A percentile compares a stretch with the other conserved stretches of the same genome.
Evolutionary conservation across 2,113 vertebrate genomes (phyloP).

Genomic region (Ivindomyrus marchei): DNA sequence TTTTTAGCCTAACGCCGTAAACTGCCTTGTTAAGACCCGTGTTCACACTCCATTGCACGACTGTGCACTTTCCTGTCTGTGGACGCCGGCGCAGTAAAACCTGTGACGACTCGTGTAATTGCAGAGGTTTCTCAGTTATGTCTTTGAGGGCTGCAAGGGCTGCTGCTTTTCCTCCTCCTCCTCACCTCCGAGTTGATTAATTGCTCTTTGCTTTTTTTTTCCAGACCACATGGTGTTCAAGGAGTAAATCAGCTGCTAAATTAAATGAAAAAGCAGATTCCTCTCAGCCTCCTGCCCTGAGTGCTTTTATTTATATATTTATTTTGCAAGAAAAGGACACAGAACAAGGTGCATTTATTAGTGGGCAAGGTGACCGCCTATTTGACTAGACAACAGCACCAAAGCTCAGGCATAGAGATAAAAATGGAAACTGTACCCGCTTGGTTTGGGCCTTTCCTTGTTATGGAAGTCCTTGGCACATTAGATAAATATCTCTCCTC

Average conservation of each 20-base stretch:
- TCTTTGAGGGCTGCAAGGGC: neutral
- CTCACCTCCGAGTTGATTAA: neutral
- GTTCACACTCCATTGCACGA: neutral
- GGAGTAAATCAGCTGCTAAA: constrained; percentile 4
- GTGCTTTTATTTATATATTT: neutral
- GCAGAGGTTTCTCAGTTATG: neutral
- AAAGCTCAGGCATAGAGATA: neutral
- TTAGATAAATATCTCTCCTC: neutral
- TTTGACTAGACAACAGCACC: neutral
- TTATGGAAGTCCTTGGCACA: neutral
- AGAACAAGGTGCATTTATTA: neutral
- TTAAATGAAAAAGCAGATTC: neutral
- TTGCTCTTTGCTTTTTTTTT: neutral
- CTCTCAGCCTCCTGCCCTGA: neutral
- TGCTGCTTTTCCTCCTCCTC: neutral
- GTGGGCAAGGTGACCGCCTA: neutral
- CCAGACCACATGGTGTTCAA: neutral
- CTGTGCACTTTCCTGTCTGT: neutral
- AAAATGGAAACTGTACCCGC: neutral
- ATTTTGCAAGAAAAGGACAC: neutral
- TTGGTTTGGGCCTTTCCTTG: neutral
- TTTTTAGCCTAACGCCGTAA: neutral
- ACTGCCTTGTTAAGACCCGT: neutral
- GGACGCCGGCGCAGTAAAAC: neutral
- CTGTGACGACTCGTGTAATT: neutral